Conservation (phyloP, 2,888 invertebrate species). For the Orthonevra nobilis region DNA sequence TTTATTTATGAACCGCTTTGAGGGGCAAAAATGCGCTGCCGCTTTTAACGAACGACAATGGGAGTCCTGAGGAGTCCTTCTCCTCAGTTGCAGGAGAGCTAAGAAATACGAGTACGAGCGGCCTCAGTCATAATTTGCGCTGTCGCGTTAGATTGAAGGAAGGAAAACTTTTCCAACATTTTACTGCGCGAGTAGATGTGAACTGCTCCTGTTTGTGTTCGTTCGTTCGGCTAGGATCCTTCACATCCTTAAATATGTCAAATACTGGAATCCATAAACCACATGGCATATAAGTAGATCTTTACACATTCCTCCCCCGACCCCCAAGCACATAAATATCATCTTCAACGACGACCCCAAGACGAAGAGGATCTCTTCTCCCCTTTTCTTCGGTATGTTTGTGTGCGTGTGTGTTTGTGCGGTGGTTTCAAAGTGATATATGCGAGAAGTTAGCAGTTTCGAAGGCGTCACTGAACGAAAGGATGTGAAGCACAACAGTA, state of each 20-base stretch:
- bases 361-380: conserved; percentile 48
- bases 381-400: not conserved
- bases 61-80: conserved; percentile 56
- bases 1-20: conserved; percentile 50
- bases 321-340: conserved; percentile 55
- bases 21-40: conserved; percentile 33
- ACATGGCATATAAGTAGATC: conserved; percentile 69
- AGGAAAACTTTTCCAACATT: conserved; percentile 42
- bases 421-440: conserved; percentile 69
- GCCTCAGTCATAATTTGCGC: conserved; percentile 66
- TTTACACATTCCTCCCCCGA: conserved; percentile 37
- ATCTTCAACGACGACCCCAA: conserved; percentile 66
- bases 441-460: conserved; percentile 72
- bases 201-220: not conserved
- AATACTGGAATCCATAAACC: conserved; percentile 69
- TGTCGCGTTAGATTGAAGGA: conserved; percentile 67
- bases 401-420: conserved; percentile 3
- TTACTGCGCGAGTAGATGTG: no score
- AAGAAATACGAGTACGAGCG: conserved; percentile 51
- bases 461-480: conserved; percentile 71
- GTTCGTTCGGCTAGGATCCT: conserved; percentile 47
- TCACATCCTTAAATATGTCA: conserved; percentile 70
- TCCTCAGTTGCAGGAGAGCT: conserved; percentile 20
- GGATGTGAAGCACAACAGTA: conserved; percentile 56
- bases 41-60: conserved; percentile 45